Evolutionary conservation across 2,888 invertebrate genomes (phyloP).

Genomic region (Dicyrtoma fusca): DNA sequence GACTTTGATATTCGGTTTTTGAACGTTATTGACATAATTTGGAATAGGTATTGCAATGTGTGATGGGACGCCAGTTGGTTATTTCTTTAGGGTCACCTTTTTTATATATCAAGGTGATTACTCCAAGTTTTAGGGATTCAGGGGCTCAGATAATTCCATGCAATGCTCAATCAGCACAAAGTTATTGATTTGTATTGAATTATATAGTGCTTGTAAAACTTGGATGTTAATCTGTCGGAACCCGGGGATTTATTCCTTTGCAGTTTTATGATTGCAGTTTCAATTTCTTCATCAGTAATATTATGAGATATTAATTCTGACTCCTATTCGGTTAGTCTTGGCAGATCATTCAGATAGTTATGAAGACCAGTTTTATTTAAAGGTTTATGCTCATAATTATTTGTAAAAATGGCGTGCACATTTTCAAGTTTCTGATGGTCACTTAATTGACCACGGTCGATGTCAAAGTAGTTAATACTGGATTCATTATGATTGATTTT

Average conservation of each 20-base stretch:
- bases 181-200: background rate
- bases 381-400: background rate
- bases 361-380: background rate
- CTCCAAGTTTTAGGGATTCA: background rate
- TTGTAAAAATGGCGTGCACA: background rate
- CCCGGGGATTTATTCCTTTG: slow-evolving; percentile 2
- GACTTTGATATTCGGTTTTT: background rate
- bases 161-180: background rate
- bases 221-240: slow-evolving; percentile 13
- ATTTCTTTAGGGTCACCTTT: slow-evolving; percentile 8
- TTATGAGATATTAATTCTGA: background rate
- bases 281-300: slow-evolving; percentile 4
- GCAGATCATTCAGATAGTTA: background rate
- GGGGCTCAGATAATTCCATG: background rate
- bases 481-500: too few species aligned
- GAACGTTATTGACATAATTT: slow-evolving; percentile 3
- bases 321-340: background rate
- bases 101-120: slow-evolving; percentile 11
- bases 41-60: slow-evolving; percentile 4
- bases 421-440: background rate
- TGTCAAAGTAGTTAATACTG: too few species aligned
- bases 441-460: too few species aligned
- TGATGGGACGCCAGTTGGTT: slow-evolving; percentile 24
- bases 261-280: background rate
- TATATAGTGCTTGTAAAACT: slow-evolving; percentile 4